A percentile compares a stretch with the other conserved stretches of the same genome.
These are phyloP conservation scores for Xestia c-nigrum DNA, from an alignment of 2,888 invertebrate species.

Conservation along the genomic window DNA sequence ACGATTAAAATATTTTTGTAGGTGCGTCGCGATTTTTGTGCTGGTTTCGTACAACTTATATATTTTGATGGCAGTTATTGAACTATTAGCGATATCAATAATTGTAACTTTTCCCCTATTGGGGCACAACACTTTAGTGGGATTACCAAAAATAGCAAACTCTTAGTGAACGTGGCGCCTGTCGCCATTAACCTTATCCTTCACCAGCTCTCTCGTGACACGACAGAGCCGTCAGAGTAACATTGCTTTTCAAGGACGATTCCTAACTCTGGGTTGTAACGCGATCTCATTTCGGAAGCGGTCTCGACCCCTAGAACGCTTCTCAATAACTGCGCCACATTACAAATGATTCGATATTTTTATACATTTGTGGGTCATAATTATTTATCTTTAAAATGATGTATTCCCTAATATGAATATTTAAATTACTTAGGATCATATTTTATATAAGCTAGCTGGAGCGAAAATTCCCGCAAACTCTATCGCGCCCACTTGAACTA, in stretches of 20 bases:
- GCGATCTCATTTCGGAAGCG: conserved; percentile 75
- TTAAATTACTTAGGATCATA: conserved; percentile 19
- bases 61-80: conserved; percentile 65
- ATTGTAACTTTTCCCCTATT: conserved; percentile 62
- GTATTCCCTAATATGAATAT: conserved; percentile 11
- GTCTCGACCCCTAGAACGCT: conserved; percentile 56
- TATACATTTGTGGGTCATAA: conserved; percentile 49
- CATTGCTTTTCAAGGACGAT: conserved; percentile 49
- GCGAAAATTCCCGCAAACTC: background rate
- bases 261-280: conserved; percentile 69
- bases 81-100: conserved; percentile 55
- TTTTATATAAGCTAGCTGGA: conserved; percentile 22
- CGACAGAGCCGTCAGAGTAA: conserved; percentile 48
- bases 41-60: conserved; percentile 62
- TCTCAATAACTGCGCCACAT: conserved; percentile 59
- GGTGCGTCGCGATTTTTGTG: conserved; percentile 60
- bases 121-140: conserved; percentile 57
- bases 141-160: conserved; percentile 53
- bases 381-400: conserved; percentile 43
- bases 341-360: conserved; percentile 63
- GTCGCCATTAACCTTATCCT: conserved; percentile 33
- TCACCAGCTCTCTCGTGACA: conserved; percentile 53
- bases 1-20: conserved; percentile 65
- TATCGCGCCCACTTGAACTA: conserved; percentile 64
- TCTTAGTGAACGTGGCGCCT: conserved; percentile 36